A percentile compares a stretch with the other conserved stretches of the same genome.
Evolutionary conservation across 1,140 invertebrate species (phyloP).

Genomic region (Zaprionus taronus): DNA sequence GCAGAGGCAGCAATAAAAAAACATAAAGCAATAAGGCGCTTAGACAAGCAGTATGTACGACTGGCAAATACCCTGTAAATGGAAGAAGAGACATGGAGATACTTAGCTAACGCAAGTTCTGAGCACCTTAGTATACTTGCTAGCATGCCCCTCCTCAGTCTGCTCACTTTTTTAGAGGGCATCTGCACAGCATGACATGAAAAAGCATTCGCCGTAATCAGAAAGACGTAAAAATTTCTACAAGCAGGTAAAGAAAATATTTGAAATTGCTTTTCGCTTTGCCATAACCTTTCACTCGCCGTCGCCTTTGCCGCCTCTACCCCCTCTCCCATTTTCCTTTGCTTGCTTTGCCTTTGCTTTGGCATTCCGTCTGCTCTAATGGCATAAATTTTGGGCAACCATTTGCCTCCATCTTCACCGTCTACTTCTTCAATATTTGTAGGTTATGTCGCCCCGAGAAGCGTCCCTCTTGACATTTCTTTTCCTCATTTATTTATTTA

Average conservation of each 20-base stretch:
- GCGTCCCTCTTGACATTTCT: constrained; percentile 32
- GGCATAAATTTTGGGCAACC: constrained; percentile 70
- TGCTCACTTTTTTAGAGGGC: constrained; percentile 5
- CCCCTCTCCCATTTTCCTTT: constrained; percentile 3
- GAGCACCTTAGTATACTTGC: neutral
- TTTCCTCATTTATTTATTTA: constrained; percentile 45
- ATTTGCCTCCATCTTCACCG: constrained; percentile 6
- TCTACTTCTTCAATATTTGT: constrained; percentile 20
- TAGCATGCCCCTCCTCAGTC: neutral
- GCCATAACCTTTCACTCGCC: constrained; percentile 51
- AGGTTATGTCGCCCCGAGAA: constrained; percentile 34
- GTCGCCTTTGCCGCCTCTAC: neutral
- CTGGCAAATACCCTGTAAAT: constrained; percentile 4
- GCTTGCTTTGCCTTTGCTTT: constrained; percentile 43
- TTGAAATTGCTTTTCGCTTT: constrained; percentile 79
- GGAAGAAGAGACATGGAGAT: neutral
- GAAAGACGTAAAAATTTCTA: constrained; percentile 80
- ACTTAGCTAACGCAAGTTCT: neutral
- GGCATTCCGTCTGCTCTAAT: constrained; percentile 76
- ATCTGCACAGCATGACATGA: constrained; percentile 36
- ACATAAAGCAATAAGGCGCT: constrained; percentile 7
- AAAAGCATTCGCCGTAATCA: constrained; percentile 65
- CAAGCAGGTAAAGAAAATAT: constrained; percentile 79
- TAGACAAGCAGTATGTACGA: neutral
- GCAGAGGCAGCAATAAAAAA: constrained; percentile 33